Base-by-base conservation (phyloP, 2,888 invertebrate species). In the Desoria tigrina region DNA sequence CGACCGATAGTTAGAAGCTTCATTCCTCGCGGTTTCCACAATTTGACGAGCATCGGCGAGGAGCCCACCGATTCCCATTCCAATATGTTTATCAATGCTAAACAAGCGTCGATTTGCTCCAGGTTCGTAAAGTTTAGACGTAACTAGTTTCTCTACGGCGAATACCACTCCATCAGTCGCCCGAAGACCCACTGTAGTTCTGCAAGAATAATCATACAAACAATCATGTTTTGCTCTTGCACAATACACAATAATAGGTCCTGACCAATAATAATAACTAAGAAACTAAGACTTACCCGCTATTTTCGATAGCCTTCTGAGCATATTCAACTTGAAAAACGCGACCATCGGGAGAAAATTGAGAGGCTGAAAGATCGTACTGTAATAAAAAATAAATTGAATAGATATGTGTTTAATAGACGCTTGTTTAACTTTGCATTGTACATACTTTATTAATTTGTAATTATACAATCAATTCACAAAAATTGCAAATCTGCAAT, bases 241-340 rank as follows among this genome's bases (percentile, higher is more conserved):
- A n/a, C n/a, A n/a, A n/a, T n/a, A n/a, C n/a, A n/a, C 51, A 9
- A 49, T 51, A 21, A 53, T 32, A 28, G n/a, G n/a, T n/a, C n/a
- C n/a, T n/a, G n/a, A n/a, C n/a, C n/a, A n/a, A n/a, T n/a, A n/a
- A n/a, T n/a, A n/a, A n/a, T n/a, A n/a, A n/a, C n/a, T n/a, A n/a
- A n/a, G n/a, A n/a, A n/a, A n/a, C n/a, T n/a, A 27, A 28, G 58
- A 79, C 83, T 79, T 80, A 86, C 86, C 97, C 96, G 79, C 94
- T 93, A 79, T 93, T 94, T 83, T 99, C 99, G 1, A 99, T 98
- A 3, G 99, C 99, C 83, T 99, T 99, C 62, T 91, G 91, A 2
- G 99, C 99, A 83, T 99, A 99, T 84, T 99, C 99, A 1, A 99
- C 95, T 87, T 99, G 99, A 82, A 99, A 99, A 39, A 99, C 98